phyloP scores from a whole-genome alignment of 2,888 invertebrate genomes.

The Seira ritae region DNA sequence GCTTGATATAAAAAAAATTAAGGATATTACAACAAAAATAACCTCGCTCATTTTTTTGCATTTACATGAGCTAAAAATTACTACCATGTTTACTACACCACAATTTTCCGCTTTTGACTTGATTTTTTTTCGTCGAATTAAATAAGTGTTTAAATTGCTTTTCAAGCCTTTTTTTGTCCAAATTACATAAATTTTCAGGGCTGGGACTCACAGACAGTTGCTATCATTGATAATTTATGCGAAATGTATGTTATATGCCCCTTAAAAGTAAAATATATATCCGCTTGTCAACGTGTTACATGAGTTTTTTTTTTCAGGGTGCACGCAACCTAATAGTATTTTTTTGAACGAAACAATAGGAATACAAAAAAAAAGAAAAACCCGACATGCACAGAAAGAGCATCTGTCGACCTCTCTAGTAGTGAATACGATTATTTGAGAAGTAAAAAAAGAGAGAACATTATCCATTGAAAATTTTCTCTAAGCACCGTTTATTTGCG shows the following conservation, averaged over 20 bases:
- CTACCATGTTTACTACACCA: not conserved
- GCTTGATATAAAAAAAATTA: too few species aligned
- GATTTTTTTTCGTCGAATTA: too few species aligned
- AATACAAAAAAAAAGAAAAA: constrained; percentile 25
- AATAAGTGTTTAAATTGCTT: too few species aligned
- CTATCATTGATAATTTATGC: constrained; percentile 59
- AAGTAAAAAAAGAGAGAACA: not conserved
- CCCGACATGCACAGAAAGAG: constrained; percentile 4
- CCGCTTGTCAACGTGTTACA: constrained; percentile 55
- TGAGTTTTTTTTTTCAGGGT: not conserved
- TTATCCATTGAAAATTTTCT: not conserved
- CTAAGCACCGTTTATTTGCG: not conserved
- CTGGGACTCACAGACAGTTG: constrained; percentile 33
- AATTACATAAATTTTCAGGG: constrained; percentile 30
- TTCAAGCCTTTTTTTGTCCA: constrained; percentile 1
- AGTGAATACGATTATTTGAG: not conserved
- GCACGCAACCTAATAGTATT: constrained; percentile 22
- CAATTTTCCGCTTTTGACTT: too few species aligned
- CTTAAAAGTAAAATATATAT: constrained; percentile 54
- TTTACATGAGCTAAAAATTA: not conserved
- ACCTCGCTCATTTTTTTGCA: too few species aligned
- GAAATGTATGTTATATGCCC: constrained; percentile 10
- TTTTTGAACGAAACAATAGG: constrained; percentile 7
- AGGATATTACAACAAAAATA: too few species aligned
- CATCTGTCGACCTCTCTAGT: constrained; percentile 26